phyloP scores from a whole-genome alignment of 2,113 vertebrate genomes.

The Ptilonorhynchus violaceus region DNA sequence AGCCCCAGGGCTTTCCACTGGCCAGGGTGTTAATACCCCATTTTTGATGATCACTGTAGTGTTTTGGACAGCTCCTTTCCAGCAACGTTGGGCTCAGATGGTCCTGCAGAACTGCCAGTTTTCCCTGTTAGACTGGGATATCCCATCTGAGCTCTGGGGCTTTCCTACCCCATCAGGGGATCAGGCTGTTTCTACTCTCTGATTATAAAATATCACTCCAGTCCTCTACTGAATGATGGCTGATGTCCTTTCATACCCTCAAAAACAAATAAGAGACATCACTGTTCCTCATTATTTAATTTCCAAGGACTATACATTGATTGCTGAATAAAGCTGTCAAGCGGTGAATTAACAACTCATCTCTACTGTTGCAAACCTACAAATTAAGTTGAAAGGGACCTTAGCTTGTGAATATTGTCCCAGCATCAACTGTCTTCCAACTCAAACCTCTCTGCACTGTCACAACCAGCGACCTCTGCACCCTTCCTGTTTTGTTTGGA shows the following conservation, averaged over 20 bases:
- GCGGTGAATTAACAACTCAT: constrained; percentile 2
- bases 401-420: neutral
- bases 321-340: neutral
- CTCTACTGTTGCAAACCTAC: neutral
- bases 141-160: neutral
- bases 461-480: neutral
- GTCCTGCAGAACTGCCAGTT: neutral
- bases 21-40: neutral
- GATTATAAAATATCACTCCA: neutral
- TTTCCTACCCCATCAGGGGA: neutral
- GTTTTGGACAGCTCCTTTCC: neutral
- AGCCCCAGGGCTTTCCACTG: neutral
- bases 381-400: constrained; percentile 4
- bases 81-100: neutral
- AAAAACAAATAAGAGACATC: neutral
- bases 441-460: neutral
- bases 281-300: constrained; percentile 3
- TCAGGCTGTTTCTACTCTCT: neutral
- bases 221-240: neutral
- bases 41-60: neutral
- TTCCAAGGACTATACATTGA: neutral
- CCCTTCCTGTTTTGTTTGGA: neutral
- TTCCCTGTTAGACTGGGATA: neutral
- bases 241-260: neutral
- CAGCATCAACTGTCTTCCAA: neutral